Conservation (phyloP, 1,140 invertebrate species). For the Heterodera carotae region DNA sequence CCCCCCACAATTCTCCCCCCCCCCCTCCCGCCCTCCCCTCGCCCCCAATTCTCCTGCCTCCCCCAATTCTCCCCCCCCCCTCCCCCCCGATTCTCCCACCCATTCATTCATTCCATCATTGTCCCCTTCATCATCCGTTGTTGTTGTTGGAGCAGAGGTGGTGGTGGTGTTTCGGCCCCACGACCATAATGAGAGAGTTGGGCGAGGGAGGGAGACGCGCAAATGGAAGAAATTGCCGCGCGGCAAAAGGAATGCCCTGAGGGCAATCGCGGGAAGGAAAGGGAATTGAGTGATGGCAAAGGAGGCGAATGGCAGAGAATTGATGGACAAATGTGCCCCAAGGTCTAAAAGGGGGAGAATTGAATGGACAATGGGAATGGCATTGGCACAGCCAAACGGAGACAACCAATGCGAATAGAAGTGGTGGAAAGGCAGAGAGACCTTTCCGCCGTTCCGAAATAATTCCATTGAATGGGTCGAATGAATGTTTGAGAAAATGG, state of each 20-base stretch:
- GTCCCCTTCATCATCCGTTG: not conserved
- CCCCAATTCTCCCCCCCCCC: too few relatives aligned
- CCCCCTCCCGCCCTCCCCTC: too few relatives aligned
- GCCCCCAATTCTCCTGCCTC: too few relatives aligned
- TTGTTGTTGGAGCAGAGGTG: not conserved
- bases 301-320: not conserved
- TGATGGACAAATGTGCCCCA: not conserved
- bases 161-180: not conserved
- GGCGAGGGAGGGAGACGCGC: slow-evolving; percentile 9
- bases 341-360: not conserved
- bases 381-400: slow-evolving; percentile 12
- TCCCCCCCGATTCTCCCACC: too few relatives aligned
- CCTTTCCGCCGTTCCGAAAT: not conserved
- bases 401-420: not conserved
- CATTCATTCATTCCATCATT: not conserved
- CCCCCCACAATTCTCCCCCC: too few relatives aligned
- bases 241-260: slow-evolving; percentile 27
- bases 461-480: not conserved
- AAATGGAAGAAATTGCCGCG: slow-evolving; percentile 16
- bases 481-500: not conserved
- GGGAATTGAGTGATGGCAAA: not conserved
- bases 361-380: not conserved
- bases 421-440: not conserved
- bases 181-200: slow-evolving; percentile 14
- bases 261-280: slow-evolving; percentile 25